Evolutionary conservation across 2,113 vertebrate species (phyloP).

Genomic region (Ginglymostoma cirratum): DNA sequence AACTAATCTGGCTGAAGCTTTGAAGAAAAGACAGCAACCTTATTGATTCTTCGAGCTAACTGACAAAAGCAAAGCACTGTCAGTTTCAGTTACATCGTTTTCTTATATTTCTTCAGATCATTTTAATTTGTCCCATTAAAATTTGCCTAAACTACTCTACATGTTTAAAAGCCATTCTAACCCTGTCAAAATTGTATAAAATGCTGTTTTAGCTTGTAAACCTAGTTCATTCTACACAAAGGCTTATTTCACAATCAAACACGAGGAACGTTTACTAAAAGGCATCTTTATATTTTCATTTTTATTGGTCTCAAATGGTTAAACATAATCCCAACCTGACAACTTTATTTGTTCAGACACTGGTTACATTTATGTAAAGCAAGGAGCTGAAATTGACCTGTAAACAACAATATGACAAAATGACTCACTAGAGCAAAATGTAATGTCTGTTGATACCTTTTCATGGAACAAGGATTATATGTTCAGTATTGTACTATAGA

Average conservation of each 20-base stretch:
- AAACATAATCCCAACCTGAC: slow-evolving; percentile 5
- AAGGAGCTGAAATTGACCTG: slow-evolving; percentile 1
- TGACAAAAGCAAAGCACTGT: slow-evolving; percentile 24
- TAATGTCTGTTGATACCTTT: neutral
- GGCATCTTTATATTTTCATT: slow-evolving; percentile 30
- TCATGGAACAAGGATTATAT: slow-evolving; percentile 25
- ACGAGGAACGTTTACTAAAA: slow-evolving; percentile 1
- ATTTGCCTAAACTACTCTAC: slow-evolving; percentile 33
- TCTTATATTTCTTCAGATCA: slow-evolving; percentile 12
- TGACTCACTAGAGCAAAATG: neutral
- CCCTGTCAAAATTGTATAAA: slow-evolving; percentile 29
- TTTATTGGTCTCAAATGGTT: slow-evolving; percentile 24
- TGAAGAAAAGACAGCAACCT: slow-evolving; percentile 82
- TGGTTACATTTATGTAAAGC: slow-evolving; percentile 26
- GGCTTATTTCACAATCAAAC: slow-evolving; percentile 29
- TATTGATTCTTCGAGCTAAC: slow-evolving; percentile 29
- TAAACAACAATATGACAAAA: neutral
- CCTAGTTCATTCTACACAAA: neutral
- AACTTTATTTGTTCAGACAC: slow-evolving; percentile 14
- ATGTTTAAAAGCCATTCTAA: slow-evolving; percentile 29
- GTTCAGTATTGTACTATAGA: slow-evolving; percentile 36
- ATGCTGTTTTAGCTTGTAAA: slow-evolving; percentile 35
- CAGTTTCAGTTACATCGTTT: slow-evolving; percentile 20
- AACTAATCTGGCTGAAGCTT: slow-evolving; percentile 83
- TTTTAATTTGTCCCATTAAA: slow-evolving; percentile 30